Evolutionary conservation across 2,888 invertebrate genomes (phyloP).

Genomic region (Acanthosepion lycidas): DNA sequence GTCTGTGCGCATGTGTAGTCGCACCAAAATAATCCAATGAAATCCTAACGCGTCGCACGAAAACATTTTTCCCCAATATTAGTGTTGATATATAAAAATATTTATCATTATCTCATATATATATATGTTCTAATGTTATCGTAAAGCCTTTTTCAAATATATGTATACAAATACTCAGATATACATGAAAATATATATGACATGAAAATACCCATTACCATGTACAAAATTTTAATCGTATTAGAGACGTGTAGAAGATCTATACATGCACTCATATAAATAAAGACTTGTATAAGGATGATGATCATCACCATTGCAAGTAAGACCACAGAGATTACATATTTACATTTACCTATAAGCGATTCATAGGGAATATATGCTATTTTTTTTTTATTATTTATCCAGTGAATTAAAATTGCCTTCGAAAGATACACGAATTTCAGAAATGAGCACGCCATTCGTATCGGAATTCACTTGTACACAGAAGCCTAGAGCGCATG

Average conservation of each 20-base stretch:
- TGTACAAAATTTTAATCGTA: neutral
- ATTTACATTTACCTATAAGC: neutral
- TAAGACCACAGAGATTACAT: neutral
- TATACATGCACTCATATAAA: neutral
- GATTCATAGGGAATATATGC: neutral
- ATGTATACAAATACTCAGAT: neutral
- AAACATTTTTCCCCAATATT: too few species aligned
- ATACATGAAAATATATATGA: neutral
- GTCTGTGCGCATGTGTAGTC: too few species aligned
- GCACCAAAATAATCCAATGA: too few species aligned
- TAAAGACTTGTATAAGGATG: neutral
- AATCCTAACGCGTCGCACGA: too few species aligned
- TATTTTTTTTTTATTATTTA: neutral
- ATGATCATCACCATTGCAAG: neutral
- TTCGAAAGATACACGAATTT: slow-evolving; percentile 21
- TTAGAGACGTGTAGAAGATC: neutral
- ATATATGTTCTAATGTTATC: too few species aligned
- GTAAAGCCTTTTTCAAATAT: neutral
- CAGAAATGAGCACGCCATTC: neutral
- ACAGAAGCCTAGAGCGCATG: slow-evolving; percentile 42
- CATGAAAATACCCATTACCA: neutral
- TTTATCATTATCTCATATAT: too few species aligned
- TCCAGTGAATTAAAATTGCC: slow-evolving; percentile 1
- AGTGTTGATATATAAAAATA: too few species aligned
- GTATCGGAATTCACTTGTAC: slow-evolving; percentile 36